Base-by-base conservation (phyloP, 2,888 invertebrate species). In the Caenorhabditis macrosperma region DNA sequence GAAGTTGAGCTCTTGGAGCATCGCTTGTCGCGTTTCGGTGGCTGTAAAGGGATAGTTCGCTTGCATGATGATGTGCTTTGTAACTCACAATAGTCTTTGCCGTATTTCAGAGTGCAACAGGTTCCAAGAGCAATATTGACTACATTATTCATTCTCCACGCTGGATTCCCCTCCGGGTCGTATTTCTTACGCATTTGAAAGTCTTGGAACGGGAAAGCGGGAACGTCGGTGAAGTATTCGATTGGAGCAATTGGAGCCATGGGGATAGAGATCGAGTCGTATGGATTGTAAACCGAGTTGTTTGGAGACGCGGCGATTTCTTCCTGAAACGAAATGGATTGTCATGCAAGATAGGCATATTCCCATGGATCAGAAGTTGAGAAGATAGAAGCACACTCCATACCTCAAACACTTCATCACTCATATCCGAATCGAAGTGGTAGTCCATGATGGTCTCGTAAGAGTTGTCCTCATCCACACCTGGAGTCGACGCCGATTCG, bases 371-470 rank as follows among this genome's bases (percentile, higher is more conserved):
- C n/a, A 10, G 6, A 41, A 48, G 35, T 64, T 66, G 15, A 44
- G 38, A 59, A 60, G 50, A 15, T 38, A 64, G 63, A 30, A 64
- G 50, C 41, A 55, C 75, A 24, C 57, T 20, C 5, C 46, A 46
- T 75, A 75, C 75, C 75, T 75, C 67, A 38, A 77, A 77, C 12
- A 69, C 78, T 12, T 71, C 78, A 59, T 79, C 79, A 28, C 74
- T 74, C 55, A 68, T 17, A 17, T 68, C 68, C 20, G 74, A 68
- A 1, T 63, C 63, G 30, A 30, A 26, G 3, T 22, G 52, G 33
- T 64, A 79, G 30, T 79, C 79, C 17, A 68, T 24, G 35, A 79
- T 79, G 6, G 74, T 67, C 22, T 74, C 79, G 38, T 79, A 79
- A 0, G 61, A 28, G 35, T 79, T 61, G 6, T 79, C 79, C 15